Conservation (phyloP, 2,113 vertebrate species). For the Theristicus caerulescens region DNA sequence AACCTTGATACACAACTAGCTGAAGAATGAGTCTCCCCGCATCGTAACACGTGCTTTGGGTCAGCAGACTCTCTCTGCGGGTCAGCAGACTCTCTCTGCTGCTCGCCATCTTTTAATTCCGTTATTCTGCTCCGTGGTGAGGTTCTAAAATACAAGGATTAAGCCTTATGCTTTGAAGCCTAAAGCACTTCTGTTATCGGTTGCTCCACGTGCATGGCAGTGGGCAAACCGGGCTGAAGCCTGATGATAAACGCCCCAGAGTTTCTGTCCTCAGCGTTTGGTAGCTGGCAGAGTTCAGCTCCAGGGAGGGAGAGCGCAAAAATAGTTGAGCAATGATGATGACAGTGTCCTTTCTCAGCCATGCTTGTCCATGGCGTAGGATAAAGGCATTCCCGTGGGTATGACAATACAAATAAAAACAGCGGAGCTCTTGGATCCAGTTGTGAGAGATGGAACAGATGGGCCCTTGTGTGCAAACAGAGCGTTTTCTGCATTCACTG, state of each 20-base stretch:
- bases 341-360: neutral
- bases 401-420: neutral
- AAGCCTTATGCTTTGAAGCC: neutral
- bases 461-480: constrained; percentile 32
- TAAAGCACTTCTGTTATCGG: fast-evolving
- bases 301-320: neutral
- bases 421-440: neutral
- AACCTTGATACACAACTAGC: neutral
- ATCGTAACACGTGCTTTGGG: neutral
- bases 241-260: neutral
- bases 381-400: neutral
- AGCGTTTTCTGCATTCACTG: neutral
- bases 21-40: neutral
- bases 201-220: neutral
- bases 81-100: neutral
- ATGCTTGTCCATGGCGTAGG: neutral
- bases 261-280: neutral
- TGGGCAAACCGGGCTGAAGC: neutral
- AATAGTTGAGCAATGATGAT: neutral
- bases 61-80: neutral
- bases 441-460: constrained; percentile 42
- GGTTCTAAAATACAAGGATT: neutral
- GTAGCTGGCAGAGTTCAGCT: neutral
- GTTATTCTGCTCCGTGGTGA: neutral
- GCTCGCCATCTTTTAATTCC: neutral